A percentile compares a stretch with the other conserved stretches of the same genome.
Evolutionary conservation across 1,140 invertebrate species (phyloP).

Genomic region (Drosophila virilis): DNA sequence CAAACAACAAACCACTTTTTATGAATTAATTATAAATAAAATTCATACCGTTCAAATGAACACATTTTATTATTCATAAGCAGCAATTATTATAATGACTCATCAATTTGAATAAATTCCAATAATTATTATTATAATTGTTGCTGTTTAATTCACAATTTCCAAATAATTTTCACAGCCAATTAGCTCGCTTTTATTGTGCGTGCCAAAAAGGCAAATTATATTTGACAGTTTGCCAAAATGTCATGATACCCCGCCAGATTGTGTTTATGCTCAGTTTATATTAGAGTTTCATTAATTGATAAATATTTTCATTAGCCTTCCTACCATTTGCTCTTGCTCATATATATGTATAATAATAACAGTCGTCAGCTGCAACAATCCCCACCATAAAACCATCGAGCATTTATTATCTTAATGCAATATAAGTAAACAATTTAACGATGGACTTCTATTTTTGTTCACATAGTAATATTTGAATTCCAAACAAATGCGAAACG

Average conservation of each 20-base stretch:
- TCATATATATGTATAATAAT: conserved; percentile 62
- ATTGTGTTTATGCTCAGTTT: background rate
- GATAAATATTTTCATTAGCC: conserved; percentile 64
- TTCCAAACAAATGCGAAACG: conserved; percentile 5
- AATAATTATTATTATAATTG: conserved; percentile 5
- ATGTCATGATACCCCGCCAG: background rate
- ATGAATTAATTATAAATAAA: no score
- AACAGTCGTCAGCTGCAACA: conserved; percentile 40
- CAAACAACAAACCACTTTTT: no score
- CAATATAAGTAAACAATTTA: conserved; percentile 14
- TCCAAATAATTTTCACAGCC: conserved; percentile 30
- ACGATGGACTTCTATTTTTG: background rate
- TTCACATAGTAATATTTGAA: conserved; percentile 4
- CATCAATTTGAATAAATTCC: conserved; percentile 10
- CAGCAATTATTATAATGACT: background rate
- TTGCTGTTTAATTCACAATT: conserved; percentile 3
- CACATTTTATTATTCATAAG: conserved; percentile 1
- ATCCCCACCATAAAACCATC: conserved; percentile 6
- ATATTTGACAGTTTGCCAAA: conserved; percentile 23
- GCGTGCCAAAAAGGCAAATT: conserved; percentile 36
- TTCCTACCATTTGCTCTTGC: conserved; percentile 7
- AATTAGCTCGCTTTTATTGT: conserved; percentile 47
- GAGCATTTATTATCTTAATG: background rate
- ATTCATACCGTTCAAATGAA: conserved; percentile 1
- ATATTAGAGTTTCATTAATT: conserved; percentile 56